Evolutionary conservation across 2,113 vertebrate genomes (phyloP), one percentile per base, ranked within the genome.

Genomic region (Barnardius zonarius): DNA sequence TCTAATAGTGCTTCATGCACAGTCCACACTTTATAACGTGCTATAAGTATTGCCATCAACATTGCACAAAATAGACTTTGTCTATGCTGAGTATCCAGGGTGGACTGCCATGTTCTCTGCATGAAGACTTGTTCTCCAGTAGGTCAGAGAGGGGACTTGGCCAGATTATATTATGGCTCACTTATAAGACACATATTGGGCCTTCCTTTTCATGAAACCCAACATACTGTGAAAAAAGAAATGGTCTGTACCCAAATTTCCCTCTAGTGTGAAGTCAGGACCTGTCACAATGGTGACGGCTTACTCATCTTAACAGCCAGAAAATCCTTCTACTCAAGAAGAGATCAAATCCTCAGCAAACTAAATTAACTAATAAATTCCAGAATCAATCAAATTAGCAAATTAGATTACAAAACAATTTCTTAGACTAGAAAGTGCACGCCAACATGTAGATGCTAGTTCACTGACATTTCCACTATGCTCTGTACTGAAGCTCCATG

Each of bases 21-120:
- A 70, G 37, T 2, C 22, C 23, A 15, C 25, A 30, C 64, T 28
- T 17, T 11, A 0, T 4, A 13, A 6, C 1, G 6, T 6, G 44
- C 24, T 18, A 0, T 10, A 66, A 62, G 30, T 1, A 5, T 4
- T 79, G 63, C 35, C 77, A 39, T 16, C 54, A 39, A 1, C 14
- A 28, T 0, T 18, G 33, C 6, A 2, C 1, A 6, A 25, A 12
- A 37, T 0, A 31, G 15, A 11, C 28, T 63, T 10, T 8, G 17
- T 11, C 76, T 30, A 0, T 30, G 79, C 62, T 25, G 22, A 49
- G 11, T 12, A 9, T 16, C 46, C 35, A 72, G 79, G 31, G 14
- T 49, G 37, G n/a, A 3, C 27, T 57, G 35, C 30, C 63, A 17
- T 3, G 11, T 48, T 28, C 35, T 41, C 73, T 78, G 41, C 59